Conservation (phyloP, 1,140 invertebrate species). For the Globodera rostochiensis region DNA sequence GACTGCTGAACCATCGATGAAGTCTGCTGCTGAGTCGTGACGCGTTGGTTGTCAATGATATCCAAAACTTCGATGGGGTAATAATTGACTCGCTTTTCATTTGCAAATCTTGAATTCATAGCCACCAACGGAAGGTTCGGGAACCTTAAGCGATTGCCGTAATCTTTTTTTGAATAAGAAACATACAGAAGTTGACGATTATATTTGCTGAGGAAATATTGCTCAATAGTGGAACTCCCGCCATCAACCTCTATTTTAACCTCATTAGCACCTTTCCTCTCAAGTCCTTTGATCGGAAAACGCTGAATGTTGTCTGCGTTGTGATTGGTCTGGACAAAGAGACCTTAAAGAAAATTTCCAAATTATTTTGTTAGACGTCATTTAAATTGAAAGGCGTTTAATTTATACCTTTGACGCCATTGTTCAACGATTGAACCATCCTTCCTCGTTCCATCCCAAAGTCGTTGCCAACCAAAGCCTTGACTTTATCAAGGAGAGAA, state of each 20-base stretch:
- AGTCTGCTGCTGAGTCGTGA: constrained; percentile 20
- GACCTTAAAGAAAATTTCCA: neutral
- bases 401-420: constrained; percentile 8
- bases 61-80: constrained; percentile 25
- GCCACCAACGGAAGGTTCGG: constrained; percentile 22
- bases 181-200: neutral
- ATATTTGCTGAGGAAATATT: constrained; percentile 12
- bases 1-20: constrained; percentile 8
- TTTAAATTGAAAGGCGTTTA: too few relatives aligned
- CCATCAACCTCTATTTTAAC: constrained; percentile 15
- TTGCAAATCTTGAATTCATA: constrained; percentile 2
- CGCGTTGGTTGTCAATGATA: constrained; percentile 26
- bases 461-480: neutral
- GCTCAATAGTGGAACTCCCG: neutral
- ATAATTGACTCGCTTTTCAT: constrained; percentile 17
- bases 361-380: neutral
- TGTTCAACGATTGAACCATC: constrained; percentile 1
- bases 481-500: constrained; percentile 13
- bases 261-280: constrained; percentile 1
- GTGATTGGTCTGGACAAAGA: constrained; percentile 17
- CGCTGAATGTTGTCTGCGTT: constrained; percentile 14
- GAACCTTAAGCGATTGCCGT: neutral
- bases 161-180: neutral
- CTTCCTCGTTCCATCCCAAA: neutral
- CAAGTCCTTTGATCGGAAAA: constrained; percentile 13